Evolutionary conservation across 2,888 invertebrate species (phyloP).

Genomic region (Orthonevra nobilis): DNA sequence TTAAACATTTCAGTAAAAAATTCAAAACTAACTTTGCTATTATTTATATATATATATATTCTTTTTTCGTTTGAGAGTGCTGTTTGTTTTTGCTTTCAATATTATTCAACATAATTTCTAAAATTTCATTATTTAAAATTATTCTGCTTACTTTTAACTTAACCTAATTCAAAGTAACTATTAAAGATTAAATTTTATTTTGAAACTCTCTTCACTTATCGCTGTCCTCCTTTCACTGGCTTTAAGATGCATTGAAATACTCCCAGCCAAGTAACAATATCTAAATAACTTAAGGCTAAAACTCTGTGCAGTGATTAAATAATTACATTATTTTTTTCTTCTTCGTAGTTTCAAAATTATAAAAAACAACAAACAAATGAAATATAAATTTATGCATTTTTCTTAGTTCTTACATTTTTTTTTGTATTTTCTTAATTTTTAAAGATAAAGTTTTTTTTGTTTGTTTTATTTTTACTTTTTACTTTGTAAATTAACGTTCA

Average conservation of each 20-base stretch:
- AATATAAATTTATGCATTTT: conserved; percentile 11
- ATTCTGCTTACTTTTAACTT: conserved; percentile 40
- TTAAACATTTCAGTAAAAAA: too few relatives aligned
- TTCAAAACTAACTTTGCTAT: conserved; percentile 17
- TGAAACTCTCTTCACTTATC: conserved; percentile 3
- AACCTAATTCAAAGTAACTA: conserved; percentile 38
- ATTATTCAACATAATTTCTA: conserved; percentile 46
- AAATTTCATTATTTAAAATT: conserved; percentile 36
- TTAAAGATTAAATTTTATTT: conserved; percentile 57
- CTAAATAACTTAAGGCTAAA: conserved; percentile 30
- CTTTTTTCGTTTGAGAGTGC: conserved; percentile 63
- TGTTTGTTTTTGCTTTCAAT: conserved; percentile 36
- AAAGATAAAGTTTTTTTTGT: too few relatives aligned
- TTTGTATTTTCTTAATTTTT: conserved; percentile 26
- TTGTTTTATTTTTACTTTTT: too few relatives aligned
- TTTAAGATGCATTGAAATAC: conserved; percentile 57
- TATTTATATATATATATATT: conserved; percentile 47
- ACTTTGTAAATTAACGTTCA: conserved; percentile 62
- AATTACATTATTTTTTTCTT: conserved; percentile 58
- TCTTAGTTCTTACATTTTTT: neutral
- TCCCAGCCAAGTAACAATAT: conserved; percentile 42
- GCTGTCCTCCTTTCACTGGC: conserved; percentile 47
- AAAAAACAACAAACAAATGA: too few relatives aligned
- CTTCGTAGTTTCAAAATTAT: conserved; percentile 3
- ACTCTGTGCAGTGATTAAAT: conserved; percentile 60